Conservation (phyloP, 2,888 invertebrate species). For the Heliconius aoede region DNA sequence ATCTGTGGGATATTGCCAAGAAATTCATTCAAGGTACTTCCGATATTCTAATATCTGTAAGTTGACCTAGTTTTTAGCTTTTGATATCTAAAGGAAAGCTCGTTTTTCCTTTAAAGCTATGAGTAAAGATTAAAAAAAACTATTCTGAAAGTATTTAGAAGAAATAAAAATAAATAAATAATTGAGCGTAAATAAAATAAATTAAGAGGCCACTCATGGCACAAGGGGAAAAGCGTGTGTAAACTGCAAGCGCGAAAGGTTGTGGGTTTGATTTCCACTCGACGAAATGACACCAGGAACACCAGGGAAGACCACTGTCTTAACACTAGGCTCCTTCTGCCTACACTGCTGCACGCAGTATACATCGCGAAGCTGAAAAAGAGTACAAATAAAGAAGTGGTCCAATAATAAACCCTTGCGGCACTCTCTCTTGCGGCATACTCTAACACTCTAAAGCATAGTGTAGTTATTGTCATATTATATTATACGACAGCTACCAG, state of each 20-base stretch:
- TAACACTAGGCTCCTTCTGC: too few species aligned
- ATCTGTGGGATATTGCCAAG: conserved; percentile 38
- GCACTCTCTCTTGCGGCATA: conserved; percentile 49
- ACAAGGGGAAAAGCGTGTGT: too few species aligned
- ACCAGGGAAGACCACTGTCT: too few species aligned
- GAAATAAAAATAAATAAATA: neutral
- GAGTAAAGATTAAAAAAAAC: neutral
- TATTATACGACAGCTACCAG: conserved; percentile 64
- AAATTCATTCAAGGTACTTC: conserved; percentile 46
- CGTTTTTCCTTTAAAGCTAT: conserved; percentile 36
- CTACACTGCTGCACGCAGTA: too few species aligned
- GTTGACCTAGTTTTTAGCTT: conserved; percentile 58
- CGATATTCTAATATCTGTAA: conserved; percentile 59
- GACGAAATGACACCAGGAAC: too few species aligned
- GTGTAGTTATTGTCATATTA: conserved; percentile 71
- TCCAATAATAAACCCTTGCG: conserved; percentile 41
- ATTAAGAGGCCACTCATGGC: too few species aligned
- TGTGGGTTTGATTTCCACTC: too few species aligned
- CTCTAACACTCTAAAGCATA: conserved; percentile 50
- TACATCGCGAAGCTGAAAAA: neutral
- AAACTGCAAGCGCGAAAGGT: too few species aligned
- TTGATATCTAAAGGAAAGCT: conserved; percentile 43
- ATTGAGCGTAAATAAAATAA: too few species aligned
- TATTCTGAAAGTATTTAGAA: neutral
- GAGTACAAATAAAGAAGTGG: conserved; percentile 2